Evolutionary conservation across 1,140 invertebrate species (phyloP), one percentile per base, ranked within the genome.

Genomic region (Ceratina calcarata): DNA sequence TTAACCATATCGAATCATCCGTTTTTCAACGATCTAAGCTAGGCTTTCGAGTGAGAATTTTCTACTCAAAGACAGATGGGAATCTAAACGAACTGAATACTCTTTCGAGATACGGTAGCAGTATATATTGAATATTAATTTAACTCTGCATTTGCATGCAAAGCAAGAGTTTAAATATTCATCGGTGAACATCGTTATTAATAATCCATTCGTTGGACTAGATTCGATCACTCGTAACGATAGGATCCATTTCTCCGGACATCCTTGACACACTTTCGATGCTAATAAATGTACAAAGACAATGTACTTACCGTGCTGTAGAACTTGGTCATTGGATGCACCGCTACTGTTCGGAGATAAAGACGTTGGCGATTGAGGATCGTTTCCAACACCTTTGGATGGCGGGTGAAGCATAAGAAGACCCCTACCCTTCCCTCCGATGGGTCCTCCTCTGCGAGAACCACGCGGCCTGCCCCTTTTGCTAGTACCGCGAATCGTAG

Each of bases 391-490:
- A 37, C 37, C 27, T 24, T 81, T 86, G 18, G 87, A 72, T 75
- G 84, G 89, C 55, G 75, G 90, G 71, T 86, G 90, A 49, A 88
- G 37, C 16, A 91, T 20, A 27, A 91, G 87, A 71, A 88, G 77
- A 20, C 86, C 91, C 58, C 87, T 86, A 37, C 90, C 89, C 83
- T 93, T 93, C 22, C 92, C 92, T 6, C 88, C 91, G 49, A 92
- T 76, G 16, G 91, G 90, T 3, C 92, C 91, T n/a, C 90, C 84
- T 78, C 94, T 91, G 15, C 95, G 92, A 32, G 95, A 96, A 76
- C 95, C 96, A 32, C 95, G 93, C 58, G 95, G 95, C 80, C 95
- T 93, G 0, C 95, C 95, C 15, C 96, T 94, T 85, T 95, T 95
- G 61, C 93, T 94, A 0, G 94, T 93, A 20, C 95, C 95, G 32